These are phyloP conservation scores for Ennomos quercinarius DNA, from an alignment of 2,888 invertebrate species.

Conservation along the genomic window DNA sequence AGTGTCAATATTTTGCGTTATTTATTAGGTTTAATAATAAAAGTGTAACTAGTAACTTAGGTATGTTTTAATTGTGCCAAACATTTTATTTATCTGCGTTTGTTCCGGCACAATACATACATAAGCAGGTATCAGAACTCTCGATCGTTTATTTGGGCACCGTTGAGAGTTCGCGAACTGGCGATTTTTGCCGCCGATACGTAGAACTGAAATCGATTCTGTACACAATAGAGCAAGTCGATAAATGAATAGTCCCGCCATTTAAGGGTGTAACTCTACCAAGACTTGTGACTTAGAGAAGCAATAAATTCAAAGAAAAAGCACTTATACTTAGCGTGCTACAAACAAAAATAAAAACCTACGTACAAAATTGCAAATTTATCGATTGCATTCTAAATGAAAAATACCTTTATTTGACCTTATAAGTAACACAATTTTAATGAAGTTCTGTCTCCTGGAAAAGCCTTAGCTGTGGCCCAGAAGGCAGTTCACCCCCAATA, in stretches of 20 bases:
- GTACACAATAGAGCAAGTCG: constrained; percentile 24
- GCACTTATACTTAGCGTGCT: no score
- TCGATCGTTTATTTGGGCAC: constrained; percentile 13
- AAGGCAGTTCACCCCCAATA: no score
- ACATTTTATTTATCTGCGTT: not conserved
- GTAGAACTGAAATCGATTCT: constrained; percentile 34
- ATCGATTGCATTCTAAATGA: no score
- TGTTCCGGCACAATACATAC: not conserved
- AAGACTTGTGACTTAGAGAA: not conserved
- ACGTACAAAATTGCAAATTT: no score
- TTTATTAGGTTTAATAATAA: no score
- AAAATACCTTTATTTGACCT: no score
- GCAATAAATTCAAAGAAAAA: not conserved
- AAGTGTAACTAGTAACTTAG: no score
- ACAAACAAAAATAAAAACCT: no score
- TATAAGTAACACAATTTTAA: no score
- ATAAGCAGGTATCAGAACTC: constrained; percentile 6
- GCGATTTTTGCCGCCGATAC: constrained; percentile 37
- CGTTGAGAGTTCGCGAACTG: constrained; percentile 30
- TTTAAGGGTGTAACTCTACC: constrained; percentile 1
- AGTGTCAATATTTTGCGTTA: no score
- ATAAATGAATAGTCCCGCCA: constrained; percentile 4
- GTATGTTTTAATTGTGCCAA: not conserved
- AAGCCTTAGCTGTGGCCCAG: no score
- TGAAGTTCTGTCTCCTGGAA: no score